Evolutionary conservation across 2,888 invertebrate species (phyloP).

Genomic region (Aproaerema taeniolella): DNA sequence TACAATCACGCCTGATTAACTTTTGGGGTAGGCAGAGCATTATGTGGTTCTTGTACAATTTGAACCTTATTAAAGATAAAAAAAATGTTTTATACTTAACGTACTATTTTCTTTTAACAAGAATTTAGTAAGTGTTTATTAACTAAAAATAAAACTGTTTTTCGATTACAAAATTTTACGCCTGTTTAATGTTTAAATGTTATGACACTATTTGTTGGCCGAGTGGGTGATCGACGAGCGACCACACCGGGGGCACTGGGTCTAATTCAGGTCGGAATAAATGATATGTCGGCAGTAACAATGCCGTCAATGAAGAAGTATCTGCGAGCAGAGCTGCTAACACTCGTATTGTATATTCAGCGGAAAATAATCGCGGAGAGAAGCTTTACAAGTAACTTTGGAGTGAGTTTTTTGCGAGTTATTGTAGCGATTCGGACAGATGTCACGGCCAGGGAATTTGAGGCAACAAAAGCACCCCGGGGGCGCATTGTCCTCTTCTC

Average conservation of each 20-base stretch:
- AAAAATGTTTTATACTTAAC: too few species aligned
- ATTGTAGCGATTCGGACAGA: conserved; percentile 74
- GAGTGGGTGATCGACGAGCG: conserved; percentile 29
- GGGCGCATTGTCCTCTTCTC: conserved; percentile 62
- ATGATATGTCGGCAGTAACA: conserved; percentile 64
- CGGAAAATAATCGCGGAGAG: conserved; percentile 54
- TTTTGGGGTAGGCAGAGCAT: too few species aligned
- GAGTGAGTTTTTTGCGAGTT: conserved; percentile 71
- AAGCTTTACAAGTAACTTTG: conserved; percentile 59
- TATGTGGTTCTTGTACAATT: too few species aligned
- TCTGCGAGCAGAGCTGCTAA: conserved; percentile 33
- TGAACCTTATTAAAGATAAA: too few species aligned
- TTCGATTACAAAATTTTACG: conserved; percentile 41
- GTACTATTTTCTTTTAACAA: too few species aligned
- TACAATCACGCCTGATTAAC: too few species aligned
- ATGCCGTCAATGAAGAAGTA: conserved; percentile 60
- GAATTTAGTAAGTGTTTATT: too few species aligned
- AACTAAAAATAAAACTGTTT: not conserved
- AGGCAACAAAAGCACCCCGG: conserved; percentile 69
- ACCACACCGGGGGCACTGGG: conserved; percentile 57
- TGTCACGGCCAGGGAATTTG: conserved; percentile 69
- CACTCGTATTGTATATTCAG: conserved; percentile 48
- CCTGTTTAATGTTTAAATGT: conserved; percentile 56
- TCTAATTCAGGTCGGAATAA: conserved; percentile 54
- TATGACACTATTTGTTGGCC: conserved; percentile 48